A percentile compares a stretch with the other conserved stretches of the same genome.
Evolutionary conservation across 2,888 invertebrate genomes (phyloP).

Genomic region (Rhagonycha lutea): DNA sequence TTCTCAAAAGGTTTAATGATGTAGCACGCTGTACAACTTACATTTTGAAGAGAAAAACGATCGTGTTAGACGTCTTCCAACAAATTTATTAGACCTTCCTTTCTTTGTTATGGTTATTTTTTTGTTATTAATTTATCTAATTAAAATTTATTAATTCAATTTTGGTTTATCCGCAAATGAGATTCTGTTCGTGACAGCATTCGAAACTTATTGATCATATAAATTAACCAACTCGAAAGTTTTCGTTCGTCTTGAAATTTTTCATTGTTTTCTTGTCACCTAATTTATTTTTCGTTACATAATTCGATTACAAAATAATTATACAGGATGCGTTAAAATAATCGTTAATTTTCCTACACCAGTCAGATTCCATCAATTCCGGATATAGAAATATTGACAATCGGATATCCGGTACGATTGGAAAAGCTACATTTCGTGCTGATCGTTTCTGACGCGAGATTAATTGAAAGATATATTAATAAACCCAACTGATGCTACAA

Average conservation of each 20-base stretch:
- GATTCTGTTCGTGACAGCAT: not conserved
- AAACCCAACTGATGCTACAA: slow-evolving; percentile 11
- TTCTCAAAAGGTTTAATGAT: slow-evolving; percentile 4
- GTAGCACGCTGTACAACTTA: not conserved
- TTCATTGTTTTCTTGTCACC: not conserved
- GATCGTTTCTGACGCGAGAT: slow-evolving; percentile 36
- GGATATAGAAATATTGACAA: slow-evolving; percentile 41
- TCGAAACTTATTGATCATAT: not conserved
- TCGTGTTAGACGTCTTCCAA: not conserved
- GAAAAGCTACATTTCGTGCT: slow-evolving; percentile 9
- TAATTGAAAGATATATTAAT: slow-evolving; percentile 43
- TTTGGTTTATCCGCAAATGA: not conserved
- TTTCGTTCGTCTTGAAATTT: not conserved
- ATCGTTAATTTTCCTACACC: not conserved
- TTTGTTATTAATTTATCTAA: not conserved
- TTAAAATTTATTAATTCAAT: not conserved
- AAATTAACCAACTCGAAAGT: not conserved
- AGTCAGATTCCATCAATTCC: slow-evolving; percentile 5
- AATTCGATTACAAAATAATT: not conserved
- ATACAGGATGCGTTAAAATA: not conserved
- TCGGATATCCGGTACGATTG: slow-evolving; percentile 39
- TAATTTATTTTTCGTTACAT: not conserved
- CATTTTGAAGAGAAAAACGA: not conserved
- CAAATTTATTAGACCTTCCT: not conserved
- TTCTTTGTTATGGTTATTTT: not conserved